phyloP scores from a whole-genome alignment of 2,888 invertebrate genomes.

The Amiota mariae region DNA sequence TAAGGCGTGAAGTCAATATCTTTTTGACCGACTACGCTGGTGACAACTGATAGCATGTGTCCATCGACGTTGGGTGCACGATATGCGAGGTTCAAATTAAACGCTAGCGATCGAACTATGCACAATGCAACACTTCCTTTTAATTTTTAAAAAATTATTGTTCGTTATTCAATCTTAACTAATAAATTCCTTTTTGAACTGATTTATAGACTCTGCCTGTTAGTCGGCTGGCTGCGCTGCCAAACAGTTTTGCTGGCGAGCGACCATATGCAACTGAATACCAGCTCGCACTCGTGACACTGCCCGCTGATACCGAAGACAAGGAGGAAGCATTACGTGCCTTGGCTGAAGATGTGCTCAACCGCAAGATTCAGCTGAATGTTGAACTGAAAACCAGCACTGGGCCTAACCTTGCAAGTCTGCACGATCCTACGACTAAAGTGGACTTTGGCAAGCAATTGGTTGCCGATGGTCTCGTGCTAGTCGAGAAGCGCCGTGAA shows the following conservation, averaged over 20 bases:
- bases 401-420: constrained; percentile 69
- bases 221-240: constrained; percentile 86
- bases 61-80: constrained; percentile 41
- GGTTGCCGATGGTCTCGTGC: constrained; percentile 87
- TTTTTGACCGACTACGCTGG: constrained; percentile 57
- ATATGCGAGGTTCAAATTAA: constrained; percentile 57
- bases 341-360: constrained; percentile 79
- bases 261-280: constrained; percentile 91
- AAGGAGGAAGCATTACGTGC: constrained; percentile 82
- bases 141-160: background rate
- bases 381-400: constrained; percentile 80
- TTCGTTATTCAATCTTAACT: background rate
- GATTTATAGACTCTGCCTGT: constrained; percentile 76
- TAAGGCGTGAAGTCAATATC: constrained; percentile 59
- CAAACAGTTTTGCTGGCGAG: constrained; percentile 82
- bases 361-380: constrained; percentile 86
- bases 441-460: constrained; percentile 81
- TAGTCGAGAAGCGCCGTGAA: constrained; percentile 87
- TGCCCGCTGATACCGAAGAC: constrained; percentile 92
- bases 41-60: constrained; percentile 26
- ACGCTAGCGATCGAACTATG: constrained; percentile 38
- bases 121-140: constrained; percentile 54
- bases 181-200: constrained; percentile 21
- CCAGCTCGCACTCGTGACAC: constrained; percentile 85
- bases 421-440: constrained; percentile 71